Base-by-base conservation (phyloP, 2,113 vertebrate genomes). In the Stegastes partitus region DNA sequence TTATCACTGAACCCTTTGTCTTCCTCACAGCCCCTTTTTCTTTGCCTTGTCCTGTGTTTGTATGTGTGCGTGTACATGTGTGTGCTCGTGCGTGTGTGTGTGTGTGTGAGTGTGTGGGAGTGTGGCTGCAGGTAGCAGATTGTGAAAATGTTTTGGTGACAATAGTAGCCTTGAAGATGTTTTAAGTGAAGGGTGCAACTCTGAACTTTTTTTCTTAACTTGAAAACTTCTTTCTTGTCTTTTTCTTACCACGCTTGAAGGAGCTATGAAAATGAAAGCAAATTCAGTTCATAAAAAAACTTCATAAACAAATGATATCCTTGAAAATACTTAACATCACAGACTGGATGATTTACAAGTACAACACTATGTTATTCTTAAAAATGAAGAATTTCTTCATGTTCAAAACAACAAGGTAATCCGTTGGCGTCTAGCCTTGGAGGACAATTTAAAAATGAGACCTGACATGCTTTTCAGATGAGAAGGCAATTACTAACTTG, bases 1-100 rank as follows among this genome's bases (percentile, higher is more conserved):
- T 91, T 92, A 91, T 87, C 77, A 70, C 83, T 70, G 84, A 73
- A 87, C 67, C 56, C 76, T 87, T 88, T 89, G 82, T 92, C 67
- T 85, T 72, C 69, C 54, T 65, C 49, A 69, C 53, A 68, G 55
- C 74, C 22, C 37, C 47, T 61, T 67, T 81, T 54, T 31, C 14
- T 50, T 37, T 65, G 16, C 50, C 56, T 61, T 19, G 11, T 37
- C n/a, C 68, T 70, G n/a, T 49, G 39, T 28, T 19, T 57, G 11
- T 28, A 42, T 10, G 23, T 31, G 49, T 22, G n/a, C 22, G n/a
- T 9, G 50, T 49, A 21, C 37, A 11, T 63, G 39, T 25, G 26
- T 53, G 21, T 58, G 23, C 26, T 21, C 72, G 28, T 28, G 57
- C 69, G 39, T 69, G 23, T 45, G 37, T 21, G 18, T 65, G 15